Base-by-base conservation (phyloP, 2,888 invertebrate species). In the Luperina nickerlii region DNA sequence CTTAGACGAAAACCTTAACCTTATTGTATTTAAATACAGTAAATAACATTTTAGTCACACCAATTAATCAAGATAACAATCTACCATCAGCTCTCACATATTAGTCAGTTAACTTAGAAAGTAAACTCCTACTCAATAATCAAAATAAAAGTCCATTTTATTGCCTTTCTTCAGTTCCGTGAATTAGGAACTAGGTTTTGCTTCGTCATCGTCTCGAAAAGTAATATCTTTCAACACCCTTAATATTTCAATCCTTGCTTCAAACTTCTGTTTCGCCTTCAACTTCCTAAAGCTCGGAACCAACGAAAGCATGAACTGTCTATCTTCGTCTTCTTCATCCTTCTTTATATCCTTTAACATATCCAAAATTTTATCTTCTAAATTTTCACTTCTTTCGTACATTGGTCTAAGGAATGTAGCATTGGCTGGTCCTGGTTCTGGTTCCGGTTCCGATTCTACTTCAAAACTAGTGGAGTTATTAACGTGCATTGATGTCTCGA, bases 171-270 rank as follows among this genome's bases (percentile, higher is more conserved):
- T 68, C 18, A 73, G 9, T 76, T 68, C 42, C 27, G 13, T 3
- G 60, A 54, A 66, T 70, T 74, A 1, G 7, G 83, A 78, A 63
- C 78, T 38, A 7, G 75, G 32, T 27, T 78, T 84, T 0, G 32
- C 1, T 6, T 62, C 75, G 2, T 70, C 89, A 69, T 87, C 79
- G 20, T 90, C 87, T 67, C 84, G 89, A 88, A 92, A 93, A 69
- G 91, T 93, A 0, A 94, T 89, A 5, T 92, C 88, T 73, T 93
- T 92, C 63, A 95, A 83, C 5, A 93, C 90, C 74, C 93, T 93
- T 54, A 95, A 86, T 71, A 95, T 93, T 83, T 92, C 93, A 76
- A 95, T 95, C 60, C 92, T 93, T 0, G 94, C 95, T 76, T 94
- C 93, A 81, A 94, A 93, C 85, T 94, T 95, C 80, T 93, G 92